These are phyloP conservation scores for Euclidia mi DNA, from an alignment of 2,888 invertebrate species.

Conservation along the genomic window DNA sequence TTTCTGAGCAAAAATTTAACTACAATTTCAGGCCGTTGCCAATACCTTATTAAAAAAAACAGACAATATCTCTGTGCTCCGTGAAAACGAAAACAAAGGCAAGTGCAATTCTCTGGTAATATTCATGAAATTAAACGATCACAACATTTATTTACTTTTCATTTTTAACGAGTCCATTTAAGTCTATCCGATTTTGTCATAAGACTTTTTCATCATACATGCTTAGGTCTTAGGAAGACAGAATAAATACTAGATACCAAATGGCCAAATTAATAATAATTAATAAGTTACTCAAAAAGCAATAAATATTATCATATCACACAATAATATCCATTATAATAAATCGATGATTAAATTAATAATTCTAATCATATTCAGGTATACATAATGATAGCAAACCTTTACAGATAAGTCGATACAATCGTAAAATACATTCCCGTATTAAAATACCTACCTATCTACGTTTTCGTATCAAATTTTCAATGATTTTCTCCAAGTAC, in stretches of 20 bases:
- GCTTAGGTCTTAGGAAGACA: constrained; percentile 54
- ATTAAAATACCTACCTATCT: constrained; percentile 89
- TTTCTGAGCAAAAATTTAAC: constrained; percentile 77
- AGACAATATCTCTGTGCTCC: not conserved
- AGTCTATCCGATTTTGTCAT: constrained; percentile 27
- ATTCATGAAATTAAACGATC: not conserved
- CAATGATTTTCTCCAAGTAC: constrained; percentile 69
- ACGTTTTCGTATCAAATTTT: constrained; percentile 87
- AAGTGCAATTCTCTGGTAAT: constrained; percentile 9
- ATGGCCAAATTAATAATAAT: constrained; percentile 48
- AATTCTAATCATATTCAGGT: constrained; percentile 60
- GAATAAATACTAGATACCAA: constrained; percentile 47
- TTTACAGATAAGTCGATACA: constrained; percentile 69
- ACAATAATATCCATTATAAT: constrained; percentile 65
- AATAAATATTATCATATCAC: constrained; percentile 72
- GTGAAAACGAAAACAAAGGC: constrained; percentile 3
- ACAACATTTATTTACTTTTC: not conserved
- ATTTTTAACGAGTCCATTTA: constrained; percentile 18
- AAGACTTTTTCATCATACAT: constrained; percentile 29
- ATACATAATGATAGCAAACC: constrained; percentile 70
- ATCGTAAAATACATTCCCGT: constrained; percentile 84
- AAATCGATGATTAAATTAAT: constrained; percentile 56
- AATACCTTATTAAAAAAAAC: constrained; percentile 12
- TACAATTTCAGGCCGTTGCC: constrained; percentile 38
- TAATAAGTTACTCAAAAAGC: constrained; percentile 57